Conservation (phyloP, 1,140 invertebrate species). For the Liolophura sinensis region DNA sequence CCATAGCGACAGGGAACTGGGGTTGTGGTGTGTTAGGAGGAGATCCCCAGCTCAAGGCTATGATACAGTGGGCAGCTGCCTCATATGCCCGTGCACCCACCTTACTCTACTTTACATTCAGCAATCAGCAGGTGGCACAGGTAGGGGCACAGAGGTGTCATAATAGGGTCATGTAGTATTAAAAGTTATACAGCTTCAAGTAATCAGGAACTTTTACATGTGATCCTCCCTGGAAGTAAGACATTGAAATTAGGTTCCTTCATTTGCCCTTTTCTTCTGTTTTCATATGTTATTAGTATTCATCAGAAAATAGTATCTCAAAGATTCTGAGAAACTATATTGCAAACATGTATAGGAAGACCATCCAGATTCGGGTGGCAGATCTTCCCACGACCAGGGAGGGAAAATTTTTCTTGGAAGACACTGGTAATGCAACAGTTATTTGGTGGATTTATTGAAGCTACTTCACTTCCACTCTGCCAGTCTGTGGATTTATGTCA, state of each 20-base stretch:
- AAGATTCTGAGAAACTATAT: too few species aligned
- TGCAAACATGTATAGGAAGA: too few species aligned
- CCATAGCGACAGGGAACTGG: conserved; percentile 95
- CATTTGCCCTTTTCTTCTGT: neutral
- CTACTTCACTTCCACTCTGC: too few species aligned
- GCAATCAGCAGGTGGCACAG: conserved; percentile 70
- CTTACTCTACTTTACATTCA: conserved; percentile 88
- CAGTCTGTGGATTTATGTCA: too few species aligned
- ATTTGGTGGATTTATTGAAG: too few species aligned
- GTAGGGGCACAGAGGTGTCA: conserved; percentile 26
- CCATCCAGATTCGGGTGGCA: too few species aligned
- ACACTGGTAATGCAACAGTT: too few species aligned
- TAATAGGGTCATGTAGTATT: neutral
- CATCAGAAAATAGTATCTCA: too few species aligned
- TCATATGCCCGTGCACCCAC: conserved; percentile 65
- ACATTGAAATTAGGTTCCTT: neutral
- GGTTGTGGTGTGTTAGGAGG: conserved; percentile 93
- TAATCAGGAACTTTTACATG: neutral
- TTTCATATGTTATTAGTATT: too few species aligned
- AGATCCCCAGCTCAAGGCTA: conserved; percentile 72
- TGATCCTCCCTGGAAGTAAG: neutral
- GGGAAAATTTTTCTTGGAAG: too few species aligned
- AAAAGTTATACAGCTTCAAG: neutral
- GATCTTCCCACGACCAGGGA: too few species aligned
- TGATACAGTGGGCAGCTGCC: conserved; percentile 71